phyloP scores from a whole-genome alignment of 2,113 vertebrate genomes.

The Tetrax tetrax region DNA sequence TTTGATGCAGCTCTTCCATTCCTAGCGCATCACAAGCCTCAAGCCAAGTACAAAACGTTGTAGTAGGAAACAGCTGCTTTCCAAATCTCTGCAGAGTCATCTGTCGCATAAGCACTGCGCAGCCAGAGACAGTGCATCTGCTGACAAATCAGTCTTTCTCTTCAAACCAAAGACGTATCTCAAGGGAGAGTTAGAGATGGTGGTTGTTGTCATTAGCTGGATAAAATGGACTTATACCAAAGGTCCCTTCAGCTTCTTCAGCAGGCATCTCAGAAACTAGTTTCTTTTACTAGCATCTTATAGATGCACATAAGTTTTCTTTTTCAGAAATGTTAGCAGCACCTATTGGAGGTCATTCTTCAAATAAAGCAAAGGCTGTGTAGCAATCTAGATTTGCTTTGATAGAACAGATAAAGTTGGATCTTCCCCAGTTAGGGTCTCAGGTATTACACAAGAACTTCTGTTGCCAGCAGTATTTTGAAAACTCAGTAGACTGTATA shows the following conservation, averaged over 20 bases:
- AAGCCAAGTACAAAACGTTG: not conserved
- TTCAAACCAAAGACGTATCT: not conserved
- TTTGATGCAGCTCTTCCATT: not conserved
- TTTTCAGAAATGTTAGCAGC: not conserved
- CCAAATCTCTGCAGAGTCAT: slow-evolving; percentile 13
- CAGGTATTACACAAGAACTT: not conserved
- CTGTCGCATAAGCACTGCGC: not conserved
- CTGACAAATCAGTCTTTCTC: slow-evolving; percentile 24
- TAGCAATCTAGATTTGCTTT: not conserved
- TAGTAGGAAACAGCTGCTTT: slow-evolving; percentile 42
- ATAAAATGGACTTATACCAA: not conserved
- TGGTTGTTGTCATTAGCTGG: not conserved
- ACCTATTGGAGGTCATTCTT: not conserved
- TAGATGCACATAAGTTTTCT: not conserved
- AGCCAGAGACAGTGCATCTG: not conserved
- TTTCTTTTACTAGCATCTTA: not conserved
- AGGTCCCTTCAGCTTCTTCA: not conserved
- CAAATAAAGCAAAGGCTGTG: not conserved
- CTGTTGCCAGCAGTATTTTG: not conserved
- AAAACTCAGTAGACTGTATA: not conserved
- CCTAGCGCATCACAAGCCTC: not conserved
- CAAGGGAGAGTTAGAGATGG: not conserved
- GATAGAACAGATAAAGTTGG: not conserved
- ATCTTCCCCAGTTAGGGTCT: not conserved
- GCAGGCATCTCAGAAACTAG: not conserved